These are phyloP conservation scores for Odontesthes bonariensis DNA, from an alignment of 2,113 vertebrate genomes.

Conservation along the genomic window DNA sequence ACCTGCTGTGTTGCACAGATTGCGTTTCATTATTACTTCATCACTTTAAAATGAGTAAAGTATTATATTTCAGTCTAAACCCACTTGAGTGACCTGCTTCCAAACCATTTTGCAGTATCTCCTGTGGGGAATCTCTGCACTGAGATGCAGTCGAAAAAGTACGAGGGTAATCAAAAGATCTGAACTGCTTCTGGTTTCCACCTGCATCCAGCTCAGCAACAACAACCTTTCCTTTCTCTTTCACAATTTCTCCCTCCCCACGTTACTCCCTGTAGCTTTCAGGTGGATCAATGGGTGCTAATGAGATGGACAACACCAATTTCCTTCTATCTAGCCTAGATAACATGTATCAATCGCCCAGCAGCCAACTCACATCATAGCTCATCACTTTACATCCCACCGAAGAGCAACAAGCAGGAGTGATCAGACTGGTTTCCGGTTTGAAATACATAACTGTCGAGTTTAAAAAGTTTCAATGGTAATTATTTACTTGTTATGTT, in stretches of 20 bases:
- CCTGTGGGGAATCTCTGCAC: constrained; percentile 18
- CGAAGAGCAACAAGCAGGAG: constrained; percentile 25
- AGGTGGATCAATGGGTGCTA: constrained; percentile 74
- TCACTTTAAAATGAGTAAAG: too few relatives aligned
- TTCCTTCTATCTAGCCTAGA: constrained; percentile 63
- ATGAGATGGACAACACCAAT: constrained; percentile 76
- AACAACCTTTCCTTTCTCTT: neutral
- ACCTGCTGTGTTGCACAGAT: too few relatives aligned
- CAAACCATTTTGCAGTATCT: neutral
- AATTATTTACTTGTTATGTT: too few relatives aligned
- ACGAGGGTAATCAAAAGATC: neutral
- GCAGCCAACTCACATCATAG: constrained; percentile 38
- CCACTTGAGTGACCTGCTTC: too few relatives aligned
- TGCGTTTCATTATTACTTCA: too few relatives aligned
- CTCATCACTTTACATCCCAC: constrained; percentile 11
- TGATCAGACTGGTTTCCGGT: constrained; percentile 23
- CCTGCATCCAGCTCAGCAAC: constrained; percentile 16
- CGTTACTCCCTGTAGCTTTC: constrained; percentile 16
- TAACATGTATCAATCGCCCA: constrained; percentile 58
- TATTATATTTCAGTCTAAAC: too few relatives aligned
- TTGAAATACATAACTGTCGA: too few relatives aligned
- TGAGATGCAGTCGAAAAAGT: constrained; percentile 11
- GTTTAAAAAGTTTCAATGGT: too few relatives aligned
- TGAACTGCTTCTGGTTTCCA: constrained; percentile 35
- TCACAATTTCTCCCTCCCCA: neutral